Conservation (phyloP, 2,888 invertebrate species). For the Tineola bisselliella region DNA sequence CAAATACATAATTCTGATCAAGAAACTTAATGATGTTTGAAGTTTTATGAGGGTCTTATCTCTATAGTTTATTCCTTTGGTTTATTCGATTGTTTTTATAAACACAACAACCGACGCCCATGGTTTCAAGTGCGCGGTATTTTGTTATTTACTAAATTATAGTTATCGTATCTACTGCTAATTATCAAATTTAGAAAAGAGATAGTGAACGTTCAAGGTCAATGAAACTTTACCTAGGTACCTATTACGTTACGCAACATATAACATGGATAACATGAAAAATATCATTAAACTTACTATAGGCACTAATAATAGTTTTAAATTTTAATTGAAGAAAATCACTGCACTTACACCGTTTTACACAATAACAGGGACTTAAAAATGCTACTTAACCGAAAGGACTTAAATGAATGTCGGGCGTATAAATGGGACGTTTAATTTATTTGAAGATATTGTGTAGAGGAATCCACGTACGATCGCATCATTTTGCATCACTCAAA, state of each 20-base stretch:
- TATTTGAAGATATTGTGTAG: neutral
- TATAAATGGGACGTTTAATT: neutral
- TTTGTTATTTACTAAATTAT: neutral
- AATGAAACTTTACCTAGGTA: no score
- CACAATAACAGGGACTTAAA: neutral
- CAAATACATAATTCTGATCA: neutral
- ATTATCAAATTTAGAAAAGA: no score
- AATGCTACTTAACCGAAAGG: neutral
- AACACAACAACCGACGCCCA: neutral
- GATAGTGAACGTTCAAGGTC: no score
- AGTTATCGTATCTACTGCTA: no score
- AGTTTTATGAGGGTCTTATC: slow-evolving; percentile 9
- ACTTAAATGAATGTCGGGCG: neutral
- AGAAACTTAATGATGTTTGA: neutral
- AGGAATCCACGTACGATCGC: neutral
- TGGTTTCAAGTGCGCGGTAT: neutral
- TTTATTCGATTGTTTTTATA: neutral
- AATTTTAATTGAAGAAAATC: no score
- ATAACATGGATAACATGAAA: no score
- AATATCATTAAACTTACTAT: no score
- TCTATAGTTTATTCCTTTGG: neutral
- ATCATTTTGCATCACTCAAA: slow-evolving; percentile 1
- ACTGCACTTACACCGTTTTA: no score
- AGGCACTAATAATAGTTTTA: no score
- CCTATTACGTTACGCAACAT: no score